Conservation (phyloP, 2,797 vertebrate species). For the Acanthis flammea region DNA sequence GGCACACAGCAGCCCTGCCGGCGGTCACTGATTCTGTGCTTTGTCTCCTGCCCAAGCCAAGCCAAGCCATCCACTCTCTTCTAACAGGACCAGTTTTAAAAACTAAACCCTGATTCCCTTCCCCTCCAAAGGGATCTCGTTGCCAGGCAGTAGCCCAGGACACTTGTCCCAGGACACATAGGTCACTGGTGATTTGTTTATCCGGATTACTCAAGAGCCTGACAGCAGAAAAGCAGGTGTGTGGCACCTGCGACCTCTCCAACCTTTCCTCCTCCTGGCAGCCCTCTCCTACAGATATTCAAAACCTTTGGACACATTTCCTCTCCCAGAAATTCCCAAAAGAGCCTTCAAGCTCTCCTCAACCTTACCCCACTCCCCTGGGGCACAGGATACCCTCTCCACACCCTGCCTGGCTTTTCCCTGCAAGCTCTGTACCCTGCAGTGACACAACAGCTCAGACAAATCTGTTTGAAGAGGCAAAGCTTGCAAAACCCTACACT, state of each 20-base stretch:
- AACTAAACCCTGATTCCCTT: neutral
- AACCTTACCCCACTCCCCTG: neutral
- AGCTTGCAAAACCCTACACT: neutral
- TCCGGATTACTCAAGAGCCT: neutral
- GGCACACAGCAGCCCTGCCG: fast-evolving
- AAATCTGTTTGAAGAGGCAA: neutral
- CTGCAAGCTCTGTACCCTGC: neutral
- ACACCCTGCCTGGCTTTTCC: neutral
- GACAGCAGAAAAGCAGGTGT: neutral
- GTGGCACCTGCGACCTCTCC: neutral
- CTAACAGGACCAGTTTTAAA: too few relatives aligned
- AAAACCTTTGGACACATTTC: neutral
- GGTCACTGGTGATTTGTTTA: neutral
- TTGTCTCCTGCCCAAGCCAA: neutral
- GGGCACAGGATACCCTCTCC: neutral
- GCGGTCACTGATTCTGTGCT: neutral
- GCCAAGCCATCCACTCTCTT: neutral
- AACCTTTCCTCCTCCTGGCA: neutral
- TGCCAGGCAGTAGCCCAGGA: neutral
- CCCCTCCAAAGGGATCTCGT: neutral
- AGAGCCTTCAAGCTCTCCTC: neutral
- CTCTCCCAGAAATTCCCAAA: neutral
- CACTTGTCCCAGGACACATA: neutral
- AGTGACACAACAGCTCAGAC: fast-evolving
- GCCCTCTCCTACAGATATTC: neutral